A percentile compares a stretch with the other conserved stretches of the same genome.
These are phyloP conservation scores for Catamblyrhynchus diadema DNA, from an alignment of 2,797 vertebrate species.

Conservation along the genomic window DNA sequence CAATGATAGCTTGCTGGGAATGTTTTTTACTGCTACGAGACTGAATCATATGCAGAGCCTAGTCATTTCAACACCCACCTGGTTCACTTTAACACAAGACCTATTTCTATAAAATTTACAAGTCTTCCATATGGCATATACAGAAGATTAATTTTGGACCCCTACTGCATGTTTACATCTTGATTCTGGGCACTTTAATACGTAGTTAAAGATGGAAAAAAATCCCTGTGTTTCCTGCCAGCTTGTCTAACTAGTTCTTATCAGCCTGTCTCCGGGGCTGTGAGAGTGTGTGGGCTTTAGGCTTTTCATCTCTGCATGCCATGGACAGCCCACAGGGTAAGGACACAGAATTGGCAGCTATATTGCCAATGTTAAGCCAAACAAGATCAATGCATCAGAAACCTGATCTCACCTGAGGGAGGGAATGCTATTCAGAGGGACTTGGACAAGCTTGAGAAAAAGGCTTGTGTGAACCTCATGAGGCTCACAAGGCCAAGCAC, in stretches of 20 bases:
- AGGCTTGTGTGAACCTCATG: not conserved
- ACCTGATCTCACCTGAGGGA: not conserved
- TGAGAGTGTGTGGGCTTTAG: not conserved
- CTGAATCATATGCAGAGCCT: constrained; percentile 1
- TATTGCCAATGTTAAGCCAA: not conserved
- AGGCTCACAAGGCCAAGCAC: not conserved
- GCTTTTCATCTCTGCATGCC: not conserved
- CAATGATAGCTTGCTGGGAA: not conserved
- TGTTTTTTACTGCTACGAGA: not conserved
- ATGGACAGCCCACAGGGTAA: not conserved
- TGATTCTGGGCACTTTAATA: not conserved
- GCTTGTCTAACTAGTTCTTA: not conserved
- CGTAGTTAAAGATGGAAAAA: not conserved
- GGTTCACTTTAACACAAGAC: constrained; percentile 8
- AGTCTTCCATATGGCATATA: not conserved
- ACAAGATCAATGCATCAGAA: not conserved
- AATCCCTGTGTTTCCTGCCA: not conserved
- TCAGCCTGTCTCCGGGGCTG: not conserved
- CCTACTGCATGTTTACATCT: constrained; percentile 4
- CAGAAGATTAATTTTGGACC: constrained; percentile 18
- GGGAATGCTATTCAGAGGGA: not conserved
- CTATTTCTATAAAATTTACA: constrained; percentile 17
- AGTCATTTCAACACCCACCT: constrained; percentile 41
- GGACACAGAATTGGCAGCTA: not conserved
- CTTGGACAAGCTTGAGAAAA: not conserved